Evolutionary conservation across 2,888 invertebrate species (phyloP).

Genomic region (Phortica magna): DNA sequence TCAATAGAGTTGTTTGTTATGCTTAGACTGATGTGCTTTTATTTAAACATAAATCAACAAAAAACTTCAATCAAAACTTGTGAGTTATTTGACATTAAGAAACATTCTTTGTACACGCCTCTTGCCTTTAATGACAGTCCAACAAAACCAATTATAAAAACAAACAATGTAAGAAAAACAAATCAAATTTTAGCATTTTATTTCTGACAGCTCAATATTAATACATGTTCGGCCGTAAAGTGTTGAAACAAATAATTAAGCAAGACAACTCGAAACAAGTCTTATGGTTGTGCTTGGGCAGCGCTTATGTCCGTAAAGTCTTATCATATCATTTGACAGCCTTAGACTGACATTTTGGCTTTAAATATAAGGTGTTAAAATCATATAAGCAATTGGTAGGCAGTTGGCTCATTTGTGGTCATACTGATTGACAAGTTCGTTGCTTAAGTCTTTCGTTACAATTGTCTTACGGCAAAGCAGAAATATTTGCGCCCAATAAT

Average conservation of each 20-base stretch:
- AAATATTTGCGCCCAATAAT: background rate
- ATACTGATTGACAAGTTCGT: slow-evolving; percentile 42
- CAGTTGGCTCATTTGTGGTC: background rate
- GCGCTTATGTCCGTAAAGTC: background rate
- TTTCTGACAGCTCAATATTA: too few relatives aligned
- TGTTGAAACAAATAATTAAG: background rate
- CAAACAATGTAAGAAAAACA: background rate
- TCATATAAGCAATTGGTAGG: background rate
- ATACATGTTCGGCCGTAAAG: background rate
- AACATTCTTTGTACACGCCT: too few relatives aligned
- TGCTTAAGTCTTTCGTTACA: slow-evolving; percentile 49
- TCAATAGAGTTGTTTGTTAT: too few relatives aligned
- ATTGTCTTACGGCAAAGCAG: background rate
- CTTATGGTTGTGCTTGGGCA: background rate
- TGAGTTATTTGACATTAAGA: too few relatives aligned
- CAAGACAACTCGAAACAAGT: background rate
- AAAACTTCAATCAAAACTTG: too few relatives aligned
- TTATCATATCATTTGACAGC: background rate
- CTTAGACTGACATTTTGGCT: background rate
- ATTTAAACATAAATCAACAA: too few relatives aligned
- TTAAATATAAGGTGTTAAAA: background rate
- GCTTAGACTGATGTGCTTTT: too few relatives aligned
- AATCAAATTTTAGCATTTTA: background rate
- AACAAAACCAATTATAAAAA: background rate
- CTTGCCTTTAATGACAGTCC: too few relatives aligned